Percentiles rank a stretch among this genome's conserved stretches.
phyloP scores from a whole-genome alignment of 2,797 vertebrate genomes.

The Tarsius wallacei region DNA sequence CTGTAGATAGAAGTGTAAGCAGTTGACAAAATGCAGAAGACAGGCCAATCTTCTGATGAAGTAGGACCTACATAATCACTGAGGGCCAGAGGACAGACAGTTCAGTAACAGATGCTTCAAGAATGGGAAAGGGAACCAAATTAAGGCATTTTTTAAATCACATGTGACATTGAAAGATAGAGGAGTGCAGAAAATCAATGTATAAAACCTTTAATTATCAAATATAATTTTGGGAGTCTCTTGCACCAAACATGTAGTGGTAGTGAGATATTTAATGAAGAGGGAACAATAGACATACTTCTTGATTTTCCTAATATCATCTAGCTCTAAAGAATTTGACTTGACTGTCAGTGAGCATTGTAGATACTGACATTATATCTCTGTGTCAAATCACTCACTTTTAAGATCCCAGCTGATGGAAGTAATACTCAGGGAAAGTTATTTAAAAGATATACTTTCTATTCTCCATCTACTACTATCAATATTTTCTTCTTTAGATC shows the following conservation, averaged over 20 bases:
- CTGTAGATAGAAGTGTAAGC: not conserved
- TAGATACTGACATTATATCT: not conserved
- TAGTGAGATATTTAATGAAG: conserved; percentile 4
- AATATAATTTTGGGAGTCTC: not conserved
- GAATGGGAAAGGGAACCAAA: not conserved
- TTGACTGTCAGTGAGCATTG: not conserved
- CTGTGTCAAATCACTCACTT: not conserved
- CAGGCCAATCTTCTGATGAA: not conserved
- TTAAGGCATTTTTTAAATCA: not conserved
- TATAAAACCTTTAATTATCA: not conserved
- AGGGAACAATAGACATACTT: not conserved
- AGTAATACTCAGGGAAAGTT: not conserved
- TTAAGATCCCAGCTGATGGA: not conserved
- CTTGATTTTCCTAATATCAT: not conserved
- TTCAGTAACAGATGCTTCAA: not conserved
- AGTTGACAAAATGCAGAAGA: not conserved
- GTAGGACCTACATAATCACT: not conserved
- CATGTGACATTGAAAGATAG: not conserved
- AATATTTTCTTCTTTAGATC: not conserved
- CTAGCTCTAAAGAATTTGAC: not conserved
- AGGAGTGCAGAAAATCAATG: not conserved
- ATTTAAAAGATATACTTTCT: not conserved
- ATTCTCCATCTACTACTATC: not conserved
- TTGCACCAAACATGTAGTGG: not conserved
- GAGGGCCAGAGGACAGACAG: not conserved